A percentile compares a stretch with the other conserved stretches of the same genome.
These are phyloP conservation scores for Acutogordius australiensis DNA, from an alignment of 2,888 invertebrate genomes.

Conservation along the genomic window DNA sequence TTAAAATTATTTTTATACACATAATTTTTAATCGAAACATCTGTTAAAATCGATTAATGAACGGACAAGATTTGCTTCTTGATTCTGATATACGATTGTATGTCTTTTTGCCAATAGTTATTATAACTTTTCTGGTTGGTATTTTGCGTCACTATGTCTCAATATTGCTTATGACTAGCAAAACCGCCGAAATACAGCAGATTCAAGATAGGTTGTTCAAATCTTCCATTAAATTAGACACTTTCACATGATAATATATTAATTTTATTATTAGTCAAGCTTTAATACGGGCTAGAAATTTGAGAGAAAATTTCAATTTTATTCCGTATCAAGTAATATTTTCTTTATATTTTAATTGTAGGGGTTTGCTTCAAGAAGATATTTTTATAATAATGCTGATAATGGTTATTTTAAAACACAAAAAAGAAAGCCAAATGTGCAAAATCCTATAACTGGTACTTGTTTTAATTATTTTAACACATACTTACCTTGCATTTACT, in stretches of 20 bases:
- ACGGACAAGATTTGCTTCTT: slow-evolving; percentile 38
- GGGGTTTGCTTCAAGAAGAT: slow-evolving; percentile 59
- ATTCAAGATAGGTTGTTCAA: slow-evolving; percentile 65
- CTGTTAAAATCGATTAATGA: not conserved
- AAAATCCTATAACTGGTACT: slow-evolving; percentile 61
- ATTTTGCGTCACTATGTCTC: slow-evolving; percentile 89
- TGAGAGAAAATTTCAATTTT: slow-evolving; percentile 89
- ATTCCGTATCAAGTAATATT: slow-evolving; percentile 40
- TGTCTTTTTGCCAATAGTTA: slow-evolving; percentile 92
- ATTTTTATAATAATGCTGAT: slow-evolving; percentile 82
- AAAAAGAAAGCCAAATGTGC: slow-evolving; percentile 38
- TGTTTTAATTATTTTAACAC: no score
- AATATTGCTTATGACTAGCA: slow-evolving; percentile 64
- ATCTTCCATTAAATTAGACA: no score
- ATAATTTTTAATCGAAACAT: not conserved
- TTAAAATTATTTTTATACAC: not conserved
- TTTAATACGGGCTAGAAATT: slow-evolving; percentile 57
- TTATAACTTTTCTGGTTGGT: slow-evolving; percentile 85
- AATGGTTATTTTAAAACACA: slow-evolving; percentile 73
- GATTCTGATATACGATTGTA: slow-evolving; percentile 87
- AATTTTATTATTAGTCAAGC: slow-evolving; percentile 41
- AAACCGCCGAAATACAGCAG: slow-evolving; percentile 74
- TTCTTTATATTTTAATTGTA: not conserved
- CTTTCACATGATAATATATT: no score
- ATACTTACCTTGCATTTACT: no score